Evolutionary conservation across 2,797 vertebrate species (phyloP).

Genomic region (Hemibagrus guttatus): DNA sequence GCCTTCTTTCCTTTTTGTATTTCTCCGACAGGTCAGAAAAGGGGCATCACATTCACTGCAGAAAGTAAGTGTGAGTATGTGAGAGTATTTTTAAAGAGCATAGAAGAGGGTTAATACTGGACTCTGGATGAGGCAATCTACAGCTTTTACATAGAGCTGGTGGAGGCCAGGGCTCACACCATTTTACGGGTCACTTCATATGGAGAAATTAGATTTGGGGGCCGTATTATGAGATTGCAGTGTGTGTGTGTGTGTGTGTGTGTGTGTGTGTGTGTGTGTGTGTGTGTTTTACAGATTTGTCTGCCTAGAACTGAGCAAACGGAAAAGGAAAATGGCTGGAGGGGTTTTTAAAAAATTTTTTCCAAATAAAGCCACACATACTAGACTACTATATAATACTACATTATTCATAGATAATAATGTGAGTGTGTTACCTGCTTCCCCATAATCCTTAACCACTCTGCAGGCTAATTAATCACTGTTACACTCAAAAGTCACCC

Average conservation of each 20-base stretch:
- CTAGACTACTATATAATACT: background rate
- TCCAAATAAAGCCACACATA: too few relatives aligned
- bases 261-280: constrained; percentile 38
- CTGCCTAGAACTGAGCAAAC: background rate
- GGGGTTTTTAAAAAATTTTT: background rate
- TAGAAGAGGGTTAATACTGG: constrained; percentile 66
- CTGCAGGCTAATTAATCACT: background rate
- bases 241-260: constrained; percentile 50
- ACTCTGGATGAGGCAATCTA: constrained; percentile 72
- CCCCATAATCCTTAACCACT: background rate
- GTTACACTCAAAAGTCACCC: too few relatives aligned
- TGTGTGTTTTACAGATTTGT: background rate
- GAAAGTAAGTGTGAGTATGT: constrained; percentile 35
- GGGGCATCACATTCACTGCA: constrained; percentile 39
- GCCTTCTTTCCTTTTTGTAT: constrained; percentile 37
- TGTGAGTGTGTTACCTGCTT: too few relatives aligned
- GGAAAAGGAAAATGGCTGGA: background rate
- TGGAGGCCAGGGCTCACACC: constrained; percentile 65
- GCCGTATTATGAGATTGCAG: constrained; percentile 65
- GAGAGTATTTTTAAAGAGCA: constrained; percentile 49
- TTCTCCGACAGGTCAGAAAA: constrained; percentile 41
- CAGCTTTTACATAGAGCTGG: constrained; percentile 70
- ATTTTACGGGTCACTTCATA: constrained; percentile 77
- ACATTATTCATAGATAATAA: background rate
- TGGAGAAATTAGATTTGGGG: constrained; percentile 74